Percentiles rank a stretch among this genome's conserved stretches.
Evolutionary conservation across 2,888 invertebrate species (phyloP).

Genomic region (Nysson spinosus): DNA sequence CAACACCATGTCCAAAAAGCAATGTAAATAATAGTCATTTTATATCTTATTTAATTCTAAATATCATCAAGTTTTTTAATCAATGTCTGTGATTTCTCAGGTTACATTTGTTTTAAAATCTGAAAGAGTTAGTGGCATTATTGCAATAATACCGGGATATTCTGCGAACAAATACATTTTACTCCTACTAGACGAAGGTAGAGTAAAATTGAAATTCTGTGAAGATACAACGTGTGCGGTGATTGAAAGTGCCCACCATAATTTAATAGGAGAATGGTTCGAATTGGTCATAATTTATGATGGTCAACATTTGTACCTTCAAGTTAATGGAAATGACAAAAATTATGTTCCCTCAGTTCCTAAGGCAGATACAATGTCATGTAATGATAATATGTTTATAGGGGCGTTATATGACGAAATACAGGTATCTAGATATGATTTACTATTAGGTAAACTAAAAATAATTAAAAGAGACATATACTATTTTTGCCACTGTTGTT

Average conservation of each 20-base stretch:
- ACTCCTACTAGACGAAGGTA: conserved; percentile 75
- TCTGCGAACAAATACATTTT: conserved; percentile 72
- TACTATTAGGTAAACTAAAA: background rate
- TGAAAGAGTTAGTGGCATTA: conserved; percentile 74
- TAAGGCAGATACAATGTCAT: conserved; percentile 18
- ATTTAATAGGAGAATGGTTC: conserved; percentile 76
- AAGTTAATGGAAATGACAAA: conserved; percentile 75
- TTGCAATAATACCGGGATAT: conserved; percentile 75
- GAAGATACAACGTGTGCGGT: conserved; percentile 72
- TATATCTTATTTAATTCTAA: background rate
- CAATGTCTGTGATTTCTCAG: conserved; percentile 4
- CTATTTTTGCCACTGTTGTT: background rate
- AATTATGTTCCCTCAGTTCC: conserved; percentile 29
- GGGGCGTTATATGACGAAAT: conserved; percentile 43
- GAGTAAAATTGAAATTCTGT: conserved; percentile 76
- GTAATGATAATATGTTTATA: conserved; percentile 24
- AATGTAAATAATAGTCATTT: too few species aligned
- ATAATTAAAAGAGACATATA: background rate
- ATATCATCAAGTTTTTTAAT: background rate
- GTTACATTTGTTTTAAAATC: conserved; percentile 77
- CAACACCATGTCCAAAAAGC: conserved; percentile 76
- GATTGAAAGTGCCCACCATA: conserved; percentile 75
- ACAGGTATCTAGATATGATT: conserved; percentile 17
- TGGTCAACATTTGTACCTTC: conserved; percentile 76
- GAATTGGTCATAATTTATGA: conserved; percentile 73